Conservation (phyloP, 2,888 invertebrate species). For the Chaetogeoica ovagalla region DNA sequence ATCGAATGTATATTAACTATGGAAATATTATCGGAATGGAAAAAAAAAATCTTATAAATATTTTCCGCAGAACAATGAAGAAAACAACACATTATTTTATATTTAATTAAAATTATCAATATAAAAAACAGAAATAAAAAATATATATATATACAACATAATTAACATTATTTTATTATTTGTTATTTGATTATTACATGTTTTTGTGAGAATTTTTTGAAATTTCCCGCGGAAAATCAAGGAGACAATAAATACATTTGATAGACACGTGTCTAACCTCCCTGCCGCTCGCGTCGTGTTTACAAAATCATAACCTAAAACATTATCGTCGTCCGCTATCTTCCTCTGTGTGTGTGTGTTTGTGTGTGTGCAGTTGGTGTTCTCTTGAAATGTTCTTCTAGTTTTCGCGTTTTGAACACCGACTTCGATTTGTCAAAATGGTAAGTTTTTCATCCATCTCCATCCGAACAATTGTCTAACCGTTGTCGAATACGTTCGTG, state of each 20-base stretch:
- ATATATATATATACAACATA: too few relatives aligned
- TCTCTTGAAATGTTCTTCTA: conserved; percentile 34
- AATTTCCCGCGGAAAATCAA: neutral
- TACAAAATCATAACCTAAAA: conserved; percentile 37
- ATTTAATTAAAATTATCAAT: too few relatives aligned
- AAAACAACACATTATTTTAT: too few relatives aligned
- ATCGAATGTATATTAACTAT: too few relatives aligned
- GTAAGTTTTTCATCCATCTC: conserved; percentile 48
- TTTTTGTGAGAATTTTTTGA: neutral
- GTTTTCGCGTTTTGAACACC: conserved; percentile 11
- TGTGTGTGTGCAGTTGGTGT: neutral
- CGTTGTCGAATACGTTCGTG: neutral
- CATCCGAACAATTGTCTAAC: conserved; percentile 3
- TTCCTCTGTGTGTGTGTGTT: neutral
- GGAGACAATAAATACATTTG: neutral
- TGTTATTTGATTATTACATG: too few relatives aligned
- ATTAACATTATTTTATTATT: too few relatives aligned
- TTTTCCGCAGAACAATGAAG: too few relatives aligned
- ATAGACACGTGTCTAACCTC: neutral
- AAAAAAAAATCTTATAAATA: too few relatives aligned
- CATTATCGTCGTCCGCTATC: neutral
- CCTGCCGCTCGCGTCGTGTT: neutral
- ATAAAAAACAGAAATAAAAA: too few relatives aligned
- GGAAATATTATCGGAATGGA: too few relatives aligned
- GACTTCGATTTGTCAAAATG: conserved; percentile 11